phyloP scores from a whole-genome alignment of 2,113 vertebrate genomes.

The Crotalus horridus region DNA sequence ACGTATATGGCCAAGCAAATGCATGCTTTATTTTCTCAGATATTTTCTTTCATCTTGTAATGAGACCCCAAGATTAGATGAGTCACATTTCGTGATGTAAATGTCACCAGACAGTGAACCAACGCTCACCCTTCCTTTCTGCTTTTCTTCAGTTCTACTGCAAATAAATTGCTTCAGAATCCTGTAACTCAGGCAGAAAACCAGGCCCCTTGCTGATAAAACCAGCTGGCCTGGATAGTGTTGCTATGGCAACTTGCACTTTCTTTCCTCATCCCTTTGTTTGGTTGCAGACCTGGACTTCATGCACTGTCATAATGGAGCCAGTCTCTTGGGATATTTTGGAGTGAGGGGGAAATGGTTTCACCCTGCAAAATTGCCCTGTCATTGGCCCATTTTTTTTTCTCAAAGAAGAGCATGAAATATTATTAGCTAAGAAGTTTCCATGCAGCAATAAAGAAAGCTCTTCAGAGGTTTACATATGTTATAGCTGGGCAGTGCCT shows the following conservation, averaged over 20 bases:
- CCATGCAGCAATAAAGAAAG: conserved; percentile 59
- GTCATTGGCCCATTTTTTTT: conserved; percentile 58
- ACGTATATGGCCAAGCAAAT: not conserved
- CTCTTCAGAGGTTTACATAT: conserved; percentile 52
- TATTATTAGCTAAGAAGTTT: conserved; percentile 62
- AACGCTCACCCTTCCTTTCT: not conserved
- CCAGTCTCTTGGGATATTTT: conserved; percentile 63
- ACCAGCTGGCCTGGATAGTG: conserved; percentile 68
- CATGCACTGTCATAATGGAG: conserved; percentile 72
- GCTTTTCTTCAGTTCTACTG: conserved; percentile 48
- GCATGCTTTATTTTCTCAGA: too few relatives aligned
- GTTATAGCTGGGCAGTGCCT: conserved; percentile 31
- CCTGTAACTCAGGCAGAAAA: conserved; percentile 70
- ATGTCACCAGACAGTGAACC: conserved; percentile 22
- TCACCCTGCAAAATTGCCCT: conserved; percentile 56
- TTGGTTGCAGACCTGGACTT: conserved; percentile 70
- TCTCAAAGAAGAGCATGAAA: conserved; percentile 53
- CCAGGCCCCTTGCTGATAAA: conserved; percentile 74
- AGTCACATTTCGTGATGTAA: conserved; percentile 28
- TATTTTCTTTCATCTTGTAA: not conserved
- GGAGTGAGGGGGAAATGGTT: conserved; percentile 65
- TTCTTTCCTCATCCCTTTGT: conserved; percentile 76
- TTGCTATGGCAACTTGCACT: conserved; percentile 75
- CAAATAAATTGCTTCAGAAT: conserved; percentile 71
- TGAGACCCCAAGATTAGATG: not conserved